Evolutionary conservation across 2,888 invertebrate genomes (phyloP).

Genomic region (Latrodectus hesperus): DNA sequence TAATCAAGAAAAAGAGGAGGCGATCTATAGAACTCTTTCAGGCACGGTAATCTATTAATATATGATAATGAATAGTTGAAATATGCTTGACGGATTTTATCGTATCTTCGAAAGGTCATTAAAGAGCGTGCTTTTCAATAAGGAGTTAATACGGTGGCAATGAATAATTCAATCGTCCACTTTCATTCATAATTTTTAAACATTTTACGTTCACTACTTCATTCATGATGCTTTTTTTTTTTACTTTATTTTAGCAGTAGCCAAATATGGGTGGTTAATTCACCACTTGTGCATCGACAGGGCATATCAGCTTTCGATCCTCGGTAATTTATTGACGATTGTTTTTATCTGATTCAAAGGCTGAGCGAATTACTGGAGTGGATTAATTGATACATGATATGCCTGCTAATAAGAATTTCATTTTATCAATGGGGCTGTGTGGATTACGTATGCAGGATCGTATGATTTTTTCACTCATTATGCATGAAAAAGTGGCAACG

Average conservation of each 20-base stretch:
- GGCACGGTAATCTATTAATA: constrained; percentile 47
- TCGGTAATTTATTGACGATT: no score
- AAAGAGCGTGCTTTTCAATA: constrained; percentile 38
- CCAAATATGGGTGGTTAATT: no score
- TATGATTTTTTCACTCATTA: no score
- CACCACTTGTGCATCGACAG: no score
- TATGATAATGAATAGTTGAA: constrained; percentile 66
- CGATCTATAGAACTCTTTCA: neutral
- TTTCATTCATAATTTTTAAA: constrained; percentile 58
- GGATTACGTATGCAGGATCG: no score
- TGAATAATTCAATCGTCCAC: constrained; percentile 60
- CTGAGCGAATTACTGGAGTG: no score
- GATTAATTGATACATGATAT: no score
- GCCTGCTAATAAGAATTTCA: no score
- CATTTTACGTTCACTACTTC: constrained; percentile 28
- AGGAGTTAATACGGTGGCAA: constrained; percentile 20
- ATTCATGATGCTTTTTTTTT: constrained; percentile 24
- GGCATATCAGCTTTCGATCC: no score
- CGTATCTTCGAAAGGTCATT: constrained; percentile 55
- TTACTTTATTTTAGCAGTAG: neutral
- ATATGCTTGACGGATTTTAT: constrained; percentile 45
- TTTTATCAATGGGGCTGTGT: no score
- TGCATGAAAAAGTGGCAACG: no score
- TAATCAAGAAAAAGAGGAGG: neutral
- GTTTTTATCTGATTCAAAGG: no score